phyloP scores from a whole-genome alignment of 1,140 invertebrate genomes.

The Drosophila lacteicornis region DNA sequence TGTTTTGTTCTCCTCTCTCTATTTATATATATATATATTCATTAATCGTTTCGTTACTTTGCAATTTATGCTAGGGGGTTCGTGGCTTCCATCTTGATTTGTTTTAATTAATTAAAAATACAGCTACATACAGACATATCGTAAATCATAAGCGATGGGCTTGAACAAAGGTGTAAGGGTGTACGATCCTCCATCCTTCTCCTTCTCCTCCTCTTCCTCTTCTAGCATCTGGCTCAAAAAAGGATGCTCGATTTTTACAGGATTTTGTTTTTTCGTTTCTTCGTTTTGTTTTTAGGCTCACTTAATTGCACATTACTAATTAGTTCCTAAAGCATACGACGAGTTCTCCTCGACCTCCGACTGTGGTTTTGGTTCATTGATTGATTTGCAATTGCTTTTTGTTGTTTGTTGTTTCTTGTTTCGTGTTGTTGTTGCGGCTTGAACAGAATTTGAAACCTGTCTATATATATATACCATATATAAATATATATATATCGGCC shows the following conservation, averaged over 20 bases:
- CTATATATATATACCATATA: conserved; percentile 28
- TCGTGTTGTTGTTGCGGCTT: conserved; percentile 12
- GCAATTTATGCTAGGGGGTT: conserved; percentile 47
- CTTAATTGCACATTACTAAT: conserved; percentile 77
- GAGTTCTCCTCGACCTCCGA: conserved; percentile 15
- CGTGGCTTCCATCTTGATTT: conserved; percentile 16
- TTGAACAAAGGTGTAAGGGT: background rate
- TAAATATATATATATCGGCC: conserved; percentile 8
- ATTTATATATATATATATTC: conserved; percentile 29
- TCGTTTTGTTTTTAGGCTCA: conserved; percentile 35
- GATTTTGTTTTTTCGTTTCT: conserved; percentile 15
- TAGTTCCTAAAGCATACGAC: conserved; percentile 43
- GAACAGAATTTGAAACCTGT: conserved; percentile 72
- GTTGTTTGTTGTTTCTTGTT: conserved; percentile 10
- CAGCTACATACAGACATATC: conserved; percentile 63
- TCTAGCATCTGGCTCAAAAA: too few relatives aligned
- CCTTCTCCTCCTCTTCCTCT: background rate
- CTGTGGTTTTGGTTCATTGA: conserved; percentile 47
- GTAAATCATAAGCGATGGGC: conserved; percentile 18
- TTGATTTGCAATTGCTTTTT: conserved; percentile 46
- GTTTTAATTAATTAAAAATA: conserved; percentile 54
- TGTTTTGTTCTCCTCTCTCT: conserved; percentile 6
- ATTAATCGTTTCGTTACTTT: conserved; percentile 30
- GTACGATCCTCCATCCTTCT: background rate
- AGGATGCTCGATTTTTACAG: conserved; percentile 17